phyloP scores from a whole-genome alignment of 2,888 invertebrate genomes.

The Cerceris ruficornis region DNA sequence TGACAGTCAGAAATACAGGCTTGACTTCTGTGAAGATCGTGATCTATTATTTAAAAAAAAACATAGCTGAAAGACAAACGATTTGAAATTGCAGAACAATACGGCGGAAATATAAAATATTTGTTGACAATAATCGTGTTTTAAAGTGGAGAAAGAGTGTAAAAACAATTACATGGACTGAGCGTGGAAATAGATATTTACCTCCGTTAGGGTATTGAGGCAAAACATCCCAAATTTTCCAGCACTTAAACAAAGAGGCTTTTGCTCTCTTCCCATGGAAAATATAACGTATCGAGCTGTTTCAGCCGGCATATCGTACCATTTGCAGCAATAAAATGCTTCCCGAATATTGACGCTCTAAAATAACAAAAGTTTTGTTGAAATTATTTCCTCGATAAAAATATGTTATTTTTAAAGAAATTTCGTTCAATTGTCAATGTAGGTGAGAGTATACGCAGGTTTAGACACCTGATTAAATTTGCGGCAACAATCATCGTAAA shows the following conservation, averaged over 20 bases:
- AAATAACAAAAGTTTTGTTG: background rate
- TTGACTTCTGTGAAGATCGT: no score
- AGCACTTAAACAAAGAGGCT: slow-evolving; percentile 83
- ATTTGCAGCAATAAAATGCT: slow-evolving; percentile 83
- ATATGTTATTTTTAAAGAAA: background rate
- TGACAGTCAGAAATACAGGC: no score
- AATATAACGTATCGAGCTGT: slow-evolving; percentile 81
- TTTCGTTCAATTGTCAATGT: no score
- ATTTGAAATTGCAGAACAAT: no score
- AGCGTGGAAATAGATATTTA: slow-evolving; percentile 71
- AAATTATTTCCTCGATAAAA: background rate
- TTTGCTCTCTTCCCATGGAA: slow-evolving; percentile 83
- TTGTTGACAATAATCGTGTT: background rate
- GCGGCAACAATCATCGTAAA: no score
- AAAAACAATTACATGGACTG: background rate
- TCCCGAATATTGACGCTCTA: slow-evolving; percentile 83
- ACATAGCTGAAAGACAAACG: no score
- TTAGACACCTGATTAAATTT: no score
- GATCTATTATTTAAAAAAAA: no score
- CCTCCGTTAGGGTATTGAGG: slow-evolving; percentile 83
- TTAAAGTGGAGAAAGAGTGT: background rate
- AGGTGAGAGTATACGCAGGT: no score
- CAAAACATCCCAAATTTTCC: slow-evolving; percentile 84
- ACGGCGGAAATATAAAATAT: background rate
- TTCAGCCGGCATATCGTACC: slow-evolving; percentile 80